Evolutionary conservation across 2,113 vertebrate species (phyloP).

Genomic region (Orientallactaga bullata): DNA sequence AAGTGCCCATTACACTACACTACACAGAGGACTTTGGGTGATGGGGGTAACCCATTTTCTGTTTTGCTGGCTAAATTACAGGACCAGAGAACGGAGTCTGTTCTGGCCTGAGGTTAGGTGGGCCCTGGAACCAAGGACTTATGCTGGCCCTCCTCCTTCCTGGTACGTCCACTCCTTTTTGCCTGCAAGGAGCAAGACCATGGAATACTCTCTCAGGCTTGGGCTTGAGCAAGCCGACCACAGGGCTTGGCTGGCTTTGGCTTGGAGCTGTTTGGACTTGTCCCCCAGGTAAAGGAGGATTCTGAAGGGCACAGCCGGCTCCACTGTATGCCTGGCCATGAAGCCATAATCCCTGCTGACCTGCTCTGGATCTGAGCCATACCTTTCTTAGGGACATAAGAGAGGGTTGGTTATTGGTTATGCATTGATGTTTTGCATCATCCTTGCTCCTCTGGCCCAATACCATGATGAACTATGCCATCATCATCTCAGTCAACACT

Average conservation of each 20-base stretch:
- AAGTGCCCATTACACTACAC: too few species aligned
- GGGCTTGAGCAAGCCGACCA: background rate
- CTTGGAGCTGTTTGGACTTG: slow-evolving; percentile 21
- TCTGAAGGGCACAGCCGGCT: background rate
- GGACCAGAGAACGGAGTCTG: background rate
- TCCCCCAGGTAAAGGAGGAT: background rate
- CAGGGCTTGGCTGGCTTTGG: background rate
- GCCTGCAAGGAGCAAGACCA: background rate
- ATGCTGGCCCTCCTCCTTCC: background rate
- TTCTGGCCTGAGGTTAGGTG: background rate
- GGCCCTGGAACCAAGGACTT: background rate
- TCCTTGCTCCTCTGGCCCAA: background rate
- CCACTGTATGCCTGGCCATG: background rate
- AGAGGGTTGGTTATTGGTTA: background rate
- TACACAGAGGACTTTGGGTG: too few species aligned
- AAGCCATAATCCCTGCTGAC: background rate
- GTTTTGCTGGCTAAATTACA: background rate
- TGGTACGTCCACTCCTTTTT: background rate
- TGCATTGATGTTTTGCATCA: background rate
- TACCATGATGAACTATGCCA: background rate
- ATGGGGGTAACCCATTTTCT: background rate
- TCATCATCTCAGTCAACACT: background rate
- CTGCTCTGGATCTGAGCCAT: background rate
- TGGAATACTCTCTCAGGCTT: background rate
- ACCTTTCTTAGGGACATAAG: background rate